phyloP scores from a whole-genome alignment of 2,888 invertebrate species.

The Listrodromus nycthemerus region DNA sequence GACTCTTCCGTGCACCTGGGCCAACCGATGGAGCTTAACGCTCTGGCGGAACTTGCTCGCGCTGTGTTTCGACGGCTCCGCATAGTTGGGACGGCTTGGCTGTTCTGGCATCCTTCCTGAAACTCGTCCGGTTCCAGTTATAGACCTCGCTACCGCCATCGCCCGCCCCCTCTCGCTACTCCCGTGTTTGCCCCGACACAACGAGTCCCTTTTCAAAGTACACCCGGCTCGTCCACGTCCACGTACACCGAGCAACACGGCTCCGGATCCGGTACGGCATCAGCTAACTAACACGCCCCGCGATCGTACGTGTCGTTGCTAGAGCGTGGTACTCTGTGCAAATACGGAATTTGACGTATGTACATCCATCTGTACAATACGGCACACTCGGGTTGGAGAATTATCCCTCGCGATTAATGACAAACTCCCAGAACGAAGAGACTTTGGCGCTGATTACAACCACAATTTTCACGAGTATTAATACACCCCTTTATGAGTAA shows the following conservation, averaged over 20 bases:
- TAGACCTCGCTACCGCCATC: background rate
- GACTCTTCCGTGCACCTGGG: constrained; percentile 1
- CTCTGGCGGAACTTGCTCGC: background rate
- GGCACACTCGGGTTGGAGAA: background rate
- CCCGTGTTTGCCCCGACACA: constrained; percentile 11
- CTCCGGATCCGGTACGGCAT: background rate
- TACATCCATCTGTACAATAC: background rate
- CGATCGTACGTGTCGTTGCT: constrained; percentile 44
- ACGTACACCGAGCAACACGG: background rate
- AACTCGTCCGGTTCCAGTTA: constrained; percentile 1
- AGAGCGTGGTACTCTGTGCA: background rate
- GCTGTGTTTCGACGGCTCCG: constrained; percentile 12
- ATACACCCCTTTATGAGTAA: too few relatives aligned
- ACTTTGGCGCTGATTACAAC: too few relatives aligned
- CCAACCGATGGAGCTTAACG: constrained; percentile 12
- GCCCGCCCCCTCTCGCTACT: background rate
- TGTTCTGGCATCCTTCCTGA: background rate
- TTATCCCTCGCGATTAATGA: background rate
- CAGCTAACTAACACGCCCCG: constrained; percentile 41
- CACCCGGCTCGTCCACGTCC: background rate
- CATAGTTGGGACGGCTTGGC: background rate
- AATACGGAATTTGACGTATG: constrained; percentile 14
- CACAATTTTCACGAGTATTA: too few relatives aligned
- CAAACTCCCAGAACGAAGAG: too few relatives aligned
- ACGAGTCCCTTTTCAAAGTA: constrained; percentile 12